Conservation (phyloP, 1,140 invertebrate species). For the Rhizoglyphus robini region DNA sequence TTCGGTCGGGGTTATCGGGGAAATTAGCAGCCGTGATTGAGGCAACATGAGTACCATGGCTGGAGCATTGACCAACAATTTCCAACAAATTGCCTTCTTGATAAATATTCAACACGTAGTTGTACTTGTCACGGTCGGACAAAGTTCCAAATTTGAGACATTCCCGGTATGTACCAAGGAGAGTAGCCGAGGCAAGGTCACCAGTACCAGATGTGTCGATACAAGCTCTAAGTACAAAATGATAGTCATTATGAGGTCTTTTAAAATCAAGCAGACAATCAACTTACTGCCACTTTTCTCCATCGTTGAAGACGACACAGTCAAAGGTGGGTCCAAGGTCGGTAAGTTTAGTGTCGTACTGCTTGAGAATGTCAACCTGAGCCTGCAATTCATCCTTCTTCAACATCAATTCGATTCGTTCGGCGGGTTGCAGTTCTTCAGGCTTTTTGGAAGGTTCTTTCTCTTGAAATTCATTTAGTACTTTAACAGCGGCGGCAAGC, state of each 20-base stretch:
- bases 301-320: conserved; percentile 81
- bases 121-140: conserved; percentile 59
- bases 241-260: not conserved
- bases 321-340: conserved; percentile 82
- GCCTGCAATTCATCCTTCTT: conserved; percentile 77
- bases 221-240: conserved; percentile 48
- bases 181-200: conserved; percentile 53
- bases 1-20: conserved; percentile 70
- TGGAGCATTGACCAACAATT: conserved; percentile 53
- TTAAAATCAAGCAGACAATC: not conserved
- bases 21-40: conserved; percentile 86
- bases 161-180: conserved; percentile 68
- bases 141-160: conserved; percentile 65
- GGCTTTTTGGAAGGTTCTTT: conserved; percentile 28
- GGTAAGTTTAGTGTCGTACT: conserved; percentile 61
- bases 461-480: conserved; percentile 46
- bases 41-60: conserved; percentile 92
- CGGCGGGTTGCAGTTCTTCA: conserved; percentile 50
- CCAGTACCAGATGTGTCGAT: conserved; percentile 73
- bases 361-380: conserved; percentile 62
- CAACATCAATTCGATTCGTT: conserved; percentile 30
- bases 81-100: conserved; percentile 81
- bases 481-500: conserved; percentile 54
- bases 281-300: conserved; percentile 46
- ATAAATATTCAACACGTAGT: conserved; percentile 81